Conservation (phyloP, 2,113 vertebrate species). For the Pheucticus melanocephalus region DNA sequence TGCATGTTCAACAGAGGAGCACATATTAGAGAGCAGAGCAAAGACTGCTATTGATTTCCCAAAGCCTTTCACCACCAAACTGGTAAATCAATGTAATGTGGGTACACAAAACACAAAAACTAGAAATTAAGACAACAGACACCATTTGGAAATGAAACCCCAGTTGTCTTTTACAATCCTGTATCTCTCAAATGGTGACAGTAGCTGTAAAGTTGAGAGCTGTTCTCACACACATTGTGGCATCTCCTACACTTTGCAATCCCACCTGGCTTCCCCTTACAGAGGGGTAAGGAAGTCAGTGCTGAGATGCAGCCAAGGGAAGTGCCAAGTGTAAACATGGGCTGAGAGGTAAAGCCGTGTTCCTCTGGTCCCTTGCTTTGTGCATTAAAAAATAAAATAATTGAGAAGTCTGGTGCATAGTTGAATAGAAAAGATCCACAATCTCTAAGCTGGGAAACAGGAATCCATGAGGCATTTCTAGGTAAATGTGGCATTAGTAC, state of each 20-base stretch:
- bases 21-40: not conserved
- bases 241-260: not conserved
- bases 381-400: not conserved
- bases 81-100: rapidly evolving
- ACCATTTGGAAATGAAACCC: not conserved
- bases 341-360: not conserved
- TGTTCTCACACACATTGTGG: not conserved
- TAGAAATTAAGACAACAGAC: not conserved
- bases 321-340: not conserved
- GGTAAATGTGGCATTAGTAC: not conserved
- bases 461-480: not conserved
- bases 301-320: not conserved
- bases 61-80: not conserved
- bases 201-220: rapidly evolving
- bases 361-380: not conserved
- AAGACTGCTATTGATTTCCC: not conserved
- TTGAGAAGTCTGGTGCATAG: not conserved
- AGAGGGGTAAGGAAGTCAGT: not conserved
- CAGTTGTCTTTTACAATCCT: not conserved
- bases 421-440: not conserved
- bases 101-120: not conserved
- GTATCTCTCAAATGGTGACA: not conserved
- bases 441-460: not conserved
- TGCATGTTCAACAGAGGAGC: slow-evolving; percentile 47
- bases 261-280: not conserved